Evolutionary conservation across 2,113 vertebrate genomes (phyloP), one percentile per base, ranked within the genome.

Genomic region (Nibea albiflora): DNA sequence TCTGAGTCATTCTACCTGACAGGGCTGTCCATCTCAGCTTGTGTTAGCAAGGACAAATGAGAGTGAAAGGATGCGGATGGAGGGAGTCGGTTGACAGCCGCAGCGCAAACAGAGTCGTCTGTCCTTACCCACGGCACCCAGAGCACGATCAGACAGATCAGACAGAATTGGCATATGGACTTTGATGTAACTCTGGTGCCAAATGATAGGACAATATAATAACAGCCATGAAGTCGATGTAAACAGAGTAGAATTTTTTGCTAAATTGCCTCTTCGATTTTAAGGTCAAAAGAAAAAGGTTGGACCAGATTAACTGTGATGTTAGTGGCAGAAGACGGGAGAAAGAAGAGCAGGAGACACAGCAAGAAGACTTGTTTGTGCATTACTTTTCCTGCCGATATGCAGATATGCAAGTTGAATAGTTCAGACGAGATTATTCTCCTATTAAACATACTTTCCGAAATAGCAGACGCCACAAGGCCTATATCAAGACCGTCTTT

Each of bases 361-460:
- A 22, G 35, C 4, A 5, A 42, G 39, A 49, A 63, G 46, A 75
- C 14, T 28, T 35, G 20, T 58, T 52, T 80, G 70, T 49, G 72
- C 52, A 61, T 16, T 46, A 52, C 22, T 22, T 39, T 39, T 39
- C 35, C 35, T 39, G 35, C 49, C 11, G 42, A 83, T 79, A 65
- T 54, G 56, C 39, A 44, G 22, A 72, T 65, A 75, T 68, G 20
- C 17, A 24, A 72, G 64, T 85, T 88, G 57, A 87, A 74, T 24
- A 78, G 72, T 87, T 92, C 72, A 60, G 62, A 79, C 54, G 20
- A 46, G 67, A 85, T 87, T 86, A 86, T 87, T 86, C 88, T 84
- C 58, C 50, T 20, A 78, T 88, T 87, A 76, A 72, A 76, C n/a
- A 58, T 47, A 53, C 24, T 84, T 85, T 78, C 66, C 2, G n/a